Base-by-base conservation (phyloP, 2,888 invertebrate genomes). In the Philaethria dido region DNA sequence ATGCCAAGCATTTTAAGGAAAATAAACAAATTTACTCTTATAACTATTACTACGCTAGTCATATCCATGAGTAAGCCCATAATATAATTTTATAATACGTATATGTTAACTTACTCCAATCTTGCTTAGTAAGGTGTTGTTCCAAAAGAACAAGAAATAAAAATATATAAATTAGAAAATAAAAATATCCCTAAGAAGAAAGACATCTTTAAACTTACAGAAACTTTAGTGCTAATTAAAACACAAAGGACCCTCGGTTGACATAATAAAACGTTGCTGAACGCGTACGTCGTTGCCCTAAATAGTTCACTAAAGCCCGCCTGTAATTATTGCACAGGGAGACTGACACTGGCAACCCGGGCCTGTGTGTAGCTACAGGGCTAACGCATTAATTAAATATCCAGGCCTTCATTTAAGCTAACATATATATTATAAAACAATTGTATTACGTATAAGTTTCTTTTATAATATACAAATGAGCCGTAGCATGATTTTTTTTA, bases 241-340 rank as follows among this genome's bases (percentile, higher is more conserved):
- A 85, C 84, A 86, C 86, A 89, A 88, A 87, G 84, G 83, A 78
- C 77, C 77, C 78, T 77, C 78, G 77, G 78, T 80, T 84, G 82
- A 82, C 83, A 82, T 77, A 85, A 87, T 84, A 87, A 86, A 84
- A 87, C 83, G 72, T 74, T 73, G 72, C 72, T 72, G 75, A 80
- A 76, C 73, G 75, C 76, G 75, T 75, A 74, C 74, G 78, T 74
- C 79, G 79, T 76, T 80, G 84, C 85, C 82, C 83, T 85, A 86
- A 87, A 88, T 87, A 88, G 87, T 85, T 85, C 79, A 81, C 81
- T 80, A 73, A 77, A 72, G 74, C 71, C 75, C 77, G 81, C 75
- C 76, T 78, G 84, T 84, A 83, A 86, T 87, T 83, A 86, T 85
- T 82, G 78, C 77, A 78, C 74, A 69, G 78, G 79, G 77, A 78